Evolutionary conservation across 1,140 invertebrate genomes (phyloP), one percentile per base, ranked within the genome.

Genomic region (Magallana angulata): DNA sequence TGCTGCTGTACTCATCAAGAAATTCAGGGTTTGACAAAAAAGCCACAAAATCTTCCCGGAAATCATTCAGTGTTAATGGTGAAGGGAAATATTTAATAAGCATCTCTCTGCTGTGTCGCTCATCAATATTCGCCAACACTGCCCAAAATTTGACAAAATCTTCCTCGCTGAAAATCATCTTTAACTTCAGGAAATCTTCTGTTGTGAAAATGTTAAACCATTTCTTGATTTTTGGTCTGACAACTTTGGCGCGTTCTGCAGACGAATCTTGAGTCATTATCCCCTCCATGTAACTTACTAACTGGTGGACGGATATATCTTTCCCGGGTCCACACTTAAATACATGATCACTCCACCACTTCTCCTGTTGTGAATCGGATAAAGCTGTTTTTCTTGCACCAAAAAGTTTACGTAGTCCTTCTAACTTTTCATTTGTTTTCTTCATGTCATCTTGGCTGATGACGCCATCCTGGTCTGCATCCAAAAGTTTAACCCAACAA

Each of bases 401-500:
- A 57, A 82, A 18, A 16, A 57, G 48, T 9, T 57, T 48, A 12
- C 81, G 81, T 14, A 82, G 11, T 14, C 18, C 8, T 57, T 82
- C 81, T 14, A 82, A 57, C 81, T 57, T 82, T 1, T 36, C 81
- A 18, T 82, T 57, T 11, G 48, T 82, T 57, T 82, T 82, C 81
- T 82, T 57, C 81, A 82, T 82, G 56, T 82, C 81, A 14, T 57
- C 57, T 82, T 7, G 4, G n/a, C 81, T 82, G 36, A 82, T 82
- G 81, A 82, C 57, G 48, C 81, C 81, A 57, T 82, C 81, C 57
- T 82, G 30, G 14, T 82, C 48, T n/a, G 81, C 81, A 82, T 82
- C 81, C 11, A 82, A 56, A 57, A 82, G 81, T 11, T 16, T 57
- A 56, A 56, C 81, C 36, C 36, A 82, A 11, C 16, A 18, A 8